phyloP scores from a whole-genome alignment of 2,797 vertebrate genomes.

The Hylomyscus alleni region DNA sequence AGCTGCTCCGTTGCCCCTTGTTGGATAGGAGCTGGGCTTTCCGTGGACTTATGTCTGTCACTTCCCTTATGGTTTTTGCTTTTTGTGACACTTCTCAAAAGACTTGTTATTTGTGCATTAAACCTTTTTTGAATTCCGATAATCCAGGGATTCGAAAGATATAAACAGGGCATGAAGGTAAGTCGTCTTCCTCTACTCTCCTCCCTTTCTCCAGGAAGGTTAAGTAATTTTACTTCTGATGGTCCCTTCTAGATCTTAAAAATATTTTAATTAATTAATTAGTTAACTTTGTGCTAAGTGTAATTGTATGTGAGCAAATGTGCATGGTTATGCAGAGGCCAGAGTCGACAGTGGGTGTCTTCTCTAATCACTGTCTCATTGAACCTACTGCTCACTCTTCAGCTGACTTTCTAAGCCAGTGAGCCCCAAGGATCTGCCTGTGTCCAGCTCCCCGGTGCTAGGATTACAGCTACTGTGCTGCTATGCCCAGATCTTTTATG shows the following conservation, averaged over 20 bases:
- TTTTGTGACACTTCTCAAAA: constrained; percentile 13
- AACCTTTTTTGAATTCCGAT: constrained; percentile 1
- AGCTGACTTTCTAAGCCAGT: too few relatives aligned
- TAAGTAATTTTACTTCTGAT: constrained; percentile 65
- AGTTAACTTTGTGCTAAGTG: background rate
- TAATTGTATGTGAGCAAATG: too few relatives aligned
- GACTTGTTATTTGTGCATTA: background rate
- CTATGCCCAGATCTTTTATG: background rate
- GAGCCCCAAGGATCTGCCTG: background rate
- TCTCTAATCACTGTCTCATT: too few relatives aligned
- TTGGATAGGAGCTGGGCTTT: background rate
- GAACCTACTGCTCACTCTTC: background rate
- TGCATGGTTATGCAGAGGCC: too few relatives aligned
- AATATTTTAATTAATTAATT: background rate
- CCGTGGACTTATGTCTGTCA: constrained; percentile 2
- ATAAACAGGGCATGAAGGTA: constrained; percentile 6
- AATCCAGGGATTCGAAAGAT: constrained; percentile 32
- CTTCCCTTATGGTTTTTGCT: constrained; percentile 32
- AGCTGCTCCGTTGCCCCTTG: background rate
- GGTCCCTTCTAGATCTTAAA: constrained; percentile 19
- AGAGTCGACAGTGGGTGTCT: background rate
- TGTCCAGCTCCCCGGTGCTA: background rate
- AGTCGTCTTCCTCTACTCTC: background rate
- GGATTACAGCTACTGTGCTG: too few relatives aligned
- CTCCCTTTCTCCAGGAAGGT: background rate